A percentile compares a stretch with the other conserved stretches of the same genome.
These are phyloP conservation scores for Acanthopleura granulata DNA, from an alignment of 2,888 invertebrate genomes.

Conservation along the genomic window DNA sequence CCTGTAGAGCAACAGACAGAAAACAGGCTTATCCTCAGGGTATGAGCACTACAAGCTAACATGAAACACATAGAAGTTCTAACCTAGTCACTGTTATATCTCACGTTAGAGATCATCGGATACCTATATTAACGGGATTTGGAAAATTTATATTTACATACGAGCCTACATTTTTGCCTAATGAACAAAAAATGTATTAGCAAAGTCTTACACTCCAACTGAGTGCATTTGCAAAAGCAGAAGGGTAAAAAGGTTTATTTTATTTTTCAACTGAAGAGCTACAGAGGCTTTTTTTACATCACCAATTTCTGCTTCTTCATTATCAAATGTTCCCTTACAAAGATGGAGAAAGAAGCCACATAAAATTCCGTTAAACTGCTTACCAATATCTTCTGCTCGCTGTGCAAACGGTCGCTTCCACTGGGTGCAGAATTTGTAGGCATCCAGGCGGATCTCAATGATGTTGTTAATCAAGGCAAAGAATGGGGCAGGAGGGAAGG, in stretches of 20 bases:
- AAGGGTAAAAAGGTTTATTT: too few species aligned
- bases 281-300: background rate
- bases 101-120: too few species aligned
- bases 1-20: slow-evolving; percentile 44
- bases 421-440: slow-evolving; percentile 89
- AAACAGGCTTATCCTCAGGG: too few species aligned
- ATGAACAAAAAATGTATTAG: too few species aligned
- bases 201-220: too few species aligned
- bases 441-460: slow-evolving; percentile 95
- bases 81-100: too few species aligned
- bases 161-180: too few species aligned
- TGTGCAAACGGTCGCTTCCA: slow-evolving; percentile 90
- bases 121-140: too few species aligned
- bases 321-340: background rate
- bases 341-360: background rate
- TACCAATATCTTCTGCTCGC: slow-evolving; percentile 90
- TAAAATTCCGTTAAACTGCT: slow-evolving; percentile 5
- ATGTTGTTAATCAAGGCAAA: slow-evolving; percentile 97
- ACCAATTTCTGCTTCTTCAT: background rate
- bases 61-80: too few species aligned
- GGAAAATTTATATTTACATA: too few species aligned
- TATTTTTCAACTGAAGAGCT: background rate
- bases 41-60: too few species aligned
- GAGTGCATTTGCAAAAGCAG: too few species aligned
- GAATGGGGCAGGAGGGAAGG: slow-evolving; percentile 95